phyloP scores from a whole-genome alignment of 2,797 vertebrate species.

The Hippocampus kuda region DNA sequence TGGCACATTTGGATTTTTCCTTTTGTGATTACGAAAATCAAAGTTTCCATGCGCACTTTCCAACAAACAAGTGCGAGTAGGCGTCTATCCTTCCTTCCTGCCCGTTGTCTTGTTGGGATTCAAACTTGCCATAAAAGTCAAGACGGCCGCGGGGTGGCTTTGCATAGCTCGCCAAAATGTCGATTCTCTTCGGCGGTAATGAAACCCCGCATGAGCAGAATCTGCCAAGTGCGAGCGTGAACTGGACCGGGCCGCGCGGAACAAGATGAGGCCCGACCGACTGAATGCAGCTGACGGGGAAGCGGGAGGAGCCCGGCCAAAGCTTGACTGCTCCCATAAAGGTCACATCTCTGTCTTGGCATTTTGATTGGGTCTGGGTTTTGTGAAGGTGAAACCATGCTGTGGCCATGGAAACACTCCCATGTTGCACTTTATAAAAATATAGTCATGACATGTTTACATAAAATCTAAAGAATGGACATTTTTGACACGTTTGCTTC shows the following conservation, averaged over 20 bases:
- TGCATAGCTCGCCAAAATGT: slow-evolving; percentile 12
- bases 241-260: slow-evolving; percentile 11
- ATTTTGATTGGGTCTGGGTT: too few species aligned
- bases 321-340: neutral
- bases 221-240: slow-evolving; percentile 15
- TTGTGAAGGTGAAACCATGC: too few species aligned
- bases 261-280: neutral
- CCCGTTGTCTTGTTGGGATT: slow-evolving; percentile 14
- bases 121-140: neutral
- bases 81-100: slow-evolving; percentile 19
- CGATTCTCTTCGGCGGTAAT: slow-evolving; percentile 32
- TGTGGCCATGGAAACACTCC: too few species aligned
- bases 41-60: too few species aligned
- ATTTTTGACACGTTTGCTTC: too few species aligned
- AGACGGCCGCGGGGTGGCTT: neutral
- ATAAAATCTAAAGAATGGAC: too few species aligned
- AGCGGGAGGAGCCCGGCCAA: slow-evolving; percentile 17
- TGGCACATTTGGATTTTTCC: too few species aligned
- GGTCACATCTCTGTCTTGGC: too few species aligned
- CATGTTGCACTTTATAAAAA: too few species aligned
- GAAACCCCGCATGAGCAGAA: slow-evolving; percentile 35
- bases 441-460: too few species aligned
- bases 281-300: neutral
- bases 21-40: too few species aligned
- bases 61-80: slow-evolving; percentile 20